These are phyloP conservation scores for Dynastes maya DNA, from an alignment of 2,888 invertebrate species.

Conservation along the genomic window DNA sequence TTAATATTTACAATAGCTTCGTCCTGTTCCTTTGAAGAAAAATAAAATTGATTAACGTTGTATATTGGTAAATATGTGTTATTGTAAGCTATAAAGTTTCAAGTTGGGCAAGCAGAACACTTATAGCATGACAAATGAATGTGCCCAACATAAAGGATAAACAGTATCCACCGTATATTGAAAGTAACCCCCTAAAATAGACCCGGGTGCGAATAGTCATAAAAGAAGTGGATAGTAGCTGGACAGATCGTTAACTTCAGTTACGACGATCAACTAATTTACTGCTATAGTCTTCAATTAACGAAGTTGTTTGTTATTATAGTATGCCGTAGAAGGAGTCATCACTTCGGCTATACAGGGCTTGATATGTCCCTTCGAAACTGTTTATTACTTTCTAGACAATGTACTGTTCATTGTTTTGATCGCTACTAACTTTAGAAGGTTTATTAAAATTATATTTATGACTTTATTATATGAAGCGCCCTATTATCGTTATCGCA, in stretches of 20 bases:
- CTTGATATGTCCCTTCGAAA: conserved; percentile 47
- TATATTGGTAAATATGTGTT: background rate
- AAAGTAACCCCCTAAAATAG: conserved; percentile 48
- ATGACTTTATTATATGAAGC: conserved; percentile 26
- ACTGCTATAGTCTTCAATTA: conserved; percentile 68
- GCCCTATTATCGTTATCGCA: conserved; percentile 1
- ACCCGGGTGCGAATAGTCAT: conserved; percentile 52
- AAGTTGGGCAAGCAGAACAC: conserved; percentile 25
- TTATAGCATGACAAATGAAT: conserved; percentile 33
- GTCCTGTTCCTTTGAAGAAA: background rate
- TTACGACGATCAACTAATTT: conserved; percentile 53
- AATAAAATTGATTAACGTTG: no score
- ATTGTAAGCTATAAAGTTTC: conserved; percentile 12
- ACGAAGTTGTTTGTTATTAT: conserved; percentile 68
- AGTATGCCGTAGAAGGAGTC: conserved; percentile 55
- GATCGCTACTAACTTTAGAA: conserved; percentile 40
- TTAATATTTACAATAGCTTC: no score
- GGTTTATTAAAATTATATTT: conserved; percentile 40
- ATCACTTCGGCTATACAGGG: conserved; percentile 49
- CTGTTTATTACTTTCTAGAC: conserved; percentile 53
- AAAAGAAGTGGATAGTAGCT: conserved; percentile 53
- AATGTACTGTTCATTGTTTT: conserved; percentile 48
- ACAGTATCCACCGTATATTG: conserved; percentile 32
- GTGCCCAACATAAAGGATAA: conserved; percentile 20
- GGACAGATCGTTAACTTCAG: conserved; percentile 52